Conservation (phyloP, 2,113 vertebrate genomes). For the Leucoraja erinaceus region DNA sequence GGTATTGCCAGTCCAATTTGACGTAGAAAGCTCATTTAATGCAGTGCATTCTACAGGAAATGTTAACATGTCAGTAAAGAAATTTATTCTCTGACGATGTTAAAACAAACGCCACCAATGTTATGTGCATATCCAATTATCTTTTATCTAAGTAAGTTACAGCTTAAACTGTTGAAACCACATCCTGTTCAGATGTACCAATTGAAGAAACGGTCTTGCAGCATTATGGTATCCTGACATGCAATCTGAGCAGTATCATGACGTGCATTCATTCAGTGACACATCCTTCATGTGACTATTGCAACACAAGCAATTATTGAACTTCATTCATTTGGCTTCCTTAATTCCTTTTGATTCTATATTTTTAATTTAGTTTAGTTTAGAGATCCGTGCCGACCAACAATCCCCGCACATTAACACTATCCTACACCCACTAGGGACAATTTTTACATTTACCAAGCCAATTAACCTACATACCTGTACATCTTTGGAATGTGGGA, state of each 20-base stretch:
- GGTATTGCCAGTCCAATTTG: background rate
- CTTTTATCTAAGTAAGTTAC: background rate
- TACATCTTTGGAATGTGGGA: no score
- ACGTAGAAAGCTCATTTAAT: background rate
- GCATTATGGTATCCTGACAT: background rate
- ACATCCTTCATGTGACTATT: background rate
- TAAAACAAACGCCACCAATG: background rate
- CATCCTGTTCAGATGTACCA: background rate
- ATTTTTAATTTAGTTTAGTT: no score
- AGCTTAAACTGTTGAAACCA: slow-evolving; percentile 5
- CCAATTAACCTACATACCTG: no score
- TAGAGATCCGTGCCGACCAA: no score
- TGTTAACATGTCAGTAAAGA: background rate
- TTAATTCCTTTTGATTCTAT: background rate
- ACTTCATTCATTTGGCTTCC: background rate
- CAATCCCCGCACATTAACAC: no score
- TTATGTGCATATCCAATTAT: background rate
- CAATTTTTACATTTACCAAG: no score
- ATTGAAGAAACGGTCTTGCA: background rate
- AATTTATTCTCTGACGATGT: background rate
- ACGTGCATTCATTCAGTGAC: background rate
- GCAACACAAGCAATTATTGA: background rate
- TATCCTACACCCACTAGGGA: no score
- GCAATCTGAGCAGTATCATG: background rate
- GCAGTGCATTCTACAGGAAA: background rate